Evolutionary conservation across 2,888 invertebrate species (phyloP), one percentile per base, ranked within the genome.

Genomic region (Leucoptera coffeella): DNA sequence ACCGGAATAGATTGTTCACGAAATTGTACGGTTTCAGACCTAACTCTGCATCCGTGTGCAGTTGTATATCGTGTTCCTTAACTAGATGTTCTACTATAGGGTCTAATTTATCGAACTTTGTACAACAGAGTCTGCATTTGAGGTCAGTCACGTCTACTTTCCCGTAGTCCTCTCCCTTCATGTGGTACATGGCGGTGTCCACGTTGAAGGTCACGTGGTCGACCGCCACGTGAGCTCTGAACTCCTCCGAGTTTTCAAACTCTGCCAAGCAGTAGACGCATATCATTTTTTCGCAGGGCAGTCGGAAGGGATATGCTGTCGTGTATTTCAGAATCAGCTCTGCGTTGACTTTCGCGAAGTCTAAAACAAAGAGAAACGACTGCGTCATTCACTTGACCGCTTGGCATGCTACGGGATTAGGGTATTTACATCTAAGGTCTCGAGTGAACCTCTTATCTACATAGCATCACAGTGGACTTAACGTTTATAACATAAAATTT

Each of bases 191-290:
- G 2, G 38, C 38, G 4, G 22, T 13, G 9, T 27, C 15, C 6
- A 33, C 24, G 5, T 35, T 33, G 26, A 41, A 40, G 4, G 29
- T 40, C 2, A 25, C 20, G 32, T 65, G 65, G 4, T 36, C 37
- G 2, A 42, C 40, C 24, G 51, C 48, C 33, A 60, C 40, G 32
- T 67, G 67, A 4, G 32, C 32, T 25, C 64, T 50, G 36, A 50
- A 64, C 8, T 40, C 38, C 4, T 38, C 38, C 0, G 64, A 61
- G 9, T 58, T 53, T 12, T 46, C 43, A 30, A 45, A 56, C 14
- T 48, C 44, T 19, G 64, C 62, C 33, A 50, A 46, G 47, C 67
- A 67, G 47, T 58, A 67, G 34, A 64, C 62, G 38, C 67, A 67
- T 29, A 55, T 43, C 36, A 64, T 41, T 9, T 32, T 37, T 31